Evolutionary conservation across 2,888 invertebrate genomes (phyloP).

Genomic region (Cephus sareptanus): DNA sequence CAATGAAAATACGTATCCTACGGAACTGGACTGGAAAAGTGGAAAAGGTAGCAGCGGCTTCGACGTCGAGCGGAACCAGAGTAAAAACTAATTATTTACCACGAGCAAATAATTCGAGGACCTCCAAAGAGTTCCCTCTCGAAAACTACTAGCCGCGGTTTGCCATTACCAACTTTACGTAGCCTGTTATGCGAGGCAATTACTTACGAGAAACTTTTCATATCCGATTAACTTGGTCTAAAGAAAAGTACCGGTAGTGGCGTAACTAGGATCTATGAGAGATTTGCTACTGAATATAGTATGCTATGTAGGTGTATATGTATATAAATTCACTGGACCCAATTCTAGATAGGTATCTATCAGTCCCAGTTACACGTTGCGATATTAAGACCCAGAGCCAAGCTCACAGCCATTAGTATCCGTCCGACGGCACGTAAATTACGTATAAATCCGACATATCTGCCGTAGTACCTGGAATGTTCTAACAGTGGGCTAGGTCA

Average conservation of each 20-base stretch:
- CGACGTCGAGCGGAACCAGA: background rate
- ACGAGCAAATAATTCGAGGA: background rate
- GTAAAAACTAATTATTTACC: background rate
- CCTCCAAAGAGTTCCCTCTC: background rate
- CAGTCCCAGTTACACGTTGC: background rate
- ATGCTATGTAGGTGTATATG: background rate
- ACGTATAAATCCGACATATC: background rate
- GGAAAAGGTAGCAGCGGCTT: background rate
- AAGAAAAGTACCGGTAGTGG: background rate
- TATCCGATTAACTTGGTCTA: background rate
- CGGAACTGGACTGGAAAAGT: background rate
- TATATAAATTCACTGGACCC: background rate
- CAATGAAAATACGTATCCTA: background rate
- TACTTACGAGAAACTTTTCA: background rate
- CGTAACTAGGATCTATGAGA: background rate
- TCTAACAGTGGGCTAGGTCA: background rate
- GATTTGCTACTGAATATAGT: background rate
- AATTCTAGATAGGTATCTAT: background rate
- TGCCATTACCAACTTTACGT: background rate
- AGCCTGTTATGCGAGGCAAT: background rate
- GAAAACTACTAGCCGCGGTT: background rate
- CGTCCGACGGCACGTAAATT: conserved; percentile 3
- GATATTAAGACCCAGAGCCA: conserved; percentile 1
- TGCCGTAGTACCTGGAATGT: background rate
- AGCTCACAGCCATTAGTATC: conserved; percentile 2